Conservation (phyloP, 1,140 invertebrate species). For the Schlechtendalia chinensis region DNA sequence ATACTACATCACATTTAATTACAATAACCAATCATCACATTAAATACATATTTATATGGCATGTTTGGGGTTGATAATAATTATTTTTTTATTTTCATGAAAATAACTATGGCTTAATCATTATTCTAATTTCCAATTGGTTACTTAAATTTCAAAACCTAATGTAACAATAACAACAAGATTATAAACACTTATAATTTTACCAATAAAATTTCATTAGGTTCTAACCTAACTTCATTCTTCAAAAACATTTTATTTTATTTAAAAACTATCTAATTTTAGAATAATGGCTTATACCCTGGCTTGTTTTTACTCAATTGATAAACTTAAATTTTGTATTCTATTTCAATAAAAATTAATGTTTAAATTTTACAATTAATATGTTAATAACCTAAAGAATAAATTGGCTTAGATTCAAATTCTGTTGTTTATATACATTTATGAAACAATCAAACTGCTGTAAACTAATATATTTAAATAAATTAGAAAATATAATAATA, state of each 20-base stretch:
- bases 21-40: background rate
- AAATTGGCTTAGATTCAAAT: background rate
- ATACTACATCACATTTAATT: slow-evolving; percentile 27
- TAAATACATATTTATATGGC: background rate
- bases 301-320: no score
- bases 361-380: no score
- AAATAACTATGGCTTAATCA: background rate
- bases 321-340: no score
- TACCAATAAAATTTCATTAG: no score
- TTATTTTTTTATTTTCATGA: no score
- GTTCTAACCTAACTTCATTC: no score
- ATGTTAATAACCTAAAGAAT: background rate
- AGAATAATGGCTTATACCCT: no score
- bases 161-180: no score
- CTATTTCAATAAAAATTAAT: no score
- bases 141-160: slow-evolving; percentile 6
- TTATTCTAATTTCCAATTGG: background rate
- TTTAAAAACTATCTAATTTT: no score
- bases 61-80: background rate
- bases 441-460: background rate
- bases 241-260: no score
- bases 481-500: background rate
- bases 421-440: background rate
- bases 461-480: background rate
- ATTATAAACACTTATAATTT: no score